phyloP scores from a whole-genome alignment of 2,888 invertebrate species.

The Uropetala carovei region DNA sequence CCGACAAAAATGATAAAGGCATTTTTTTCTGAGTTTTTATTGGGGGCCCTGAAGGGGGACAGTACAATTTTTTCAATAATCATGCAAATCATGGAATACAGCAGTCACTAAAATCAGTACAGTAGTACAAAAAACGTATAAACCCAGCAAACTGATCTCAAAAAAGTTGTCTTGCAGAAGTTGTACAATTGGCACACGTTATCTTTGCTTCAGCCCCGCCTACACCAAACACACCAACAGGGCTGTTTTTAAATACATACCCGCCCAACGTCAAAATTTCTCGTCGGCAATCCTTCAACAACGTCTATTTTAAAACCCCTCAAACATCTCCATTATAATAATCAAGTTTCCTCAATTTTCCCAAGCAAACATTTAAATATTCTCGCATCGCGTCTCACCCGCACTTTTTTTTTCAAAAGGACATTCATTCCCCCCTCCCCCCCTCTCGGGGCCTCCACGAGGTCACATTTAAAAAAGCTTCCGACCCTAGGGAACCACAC shows the following conservation, averaged over 20 bases:
- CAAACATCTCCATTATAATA: conserved; percentile 66
- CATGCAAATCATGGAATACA: conserved; percentile 69
- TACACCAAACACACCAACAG: conserved; percentile 47
- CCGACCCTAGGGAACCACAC: neutral
- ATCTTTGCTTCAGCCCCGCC: conserved; percentile 61
- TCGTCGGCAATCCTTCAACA: conserved; percentile 64
- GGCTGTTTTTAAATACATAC: conserved; percentile 60
- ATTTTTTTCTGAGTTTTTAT: conserved; percentile 67
- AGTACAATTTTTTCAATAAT: conserved; percentile 68
- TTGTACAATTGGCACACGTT: conserved; percentile 68
- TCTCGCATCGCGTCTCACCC: neutral
- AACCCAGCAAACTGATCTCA: conserved; percentile 68
- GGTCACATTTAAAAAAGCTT: neutral
- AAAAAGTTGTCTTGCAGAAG: conserved; percentile 66
- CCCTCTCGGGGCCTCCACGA: neutral
- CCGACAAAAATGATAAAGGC: conserved; percentile 43
- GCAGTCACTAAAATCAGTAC: conserved; percentile 68
- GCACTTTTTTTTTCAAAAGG: conserved; percentile 23
- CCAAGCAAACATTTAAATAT: conserved; percentile 62
- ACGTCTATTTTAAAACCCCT: conserved; percentile 65
- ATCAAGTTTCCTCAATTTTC: conserved; percentile 55
- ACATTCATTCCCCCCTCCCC: conserved; percentile 9
- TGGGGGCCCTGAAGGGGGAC: conserved; percentile 69
- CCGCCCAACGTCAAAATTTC: conserved; percentile 59
- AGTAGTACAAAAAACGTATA: conserved; percentile 68